phyloP scores from a whole-genome alignment of 2,888 invertebrate genomes.

The Mimachlamys varia region DNA sequence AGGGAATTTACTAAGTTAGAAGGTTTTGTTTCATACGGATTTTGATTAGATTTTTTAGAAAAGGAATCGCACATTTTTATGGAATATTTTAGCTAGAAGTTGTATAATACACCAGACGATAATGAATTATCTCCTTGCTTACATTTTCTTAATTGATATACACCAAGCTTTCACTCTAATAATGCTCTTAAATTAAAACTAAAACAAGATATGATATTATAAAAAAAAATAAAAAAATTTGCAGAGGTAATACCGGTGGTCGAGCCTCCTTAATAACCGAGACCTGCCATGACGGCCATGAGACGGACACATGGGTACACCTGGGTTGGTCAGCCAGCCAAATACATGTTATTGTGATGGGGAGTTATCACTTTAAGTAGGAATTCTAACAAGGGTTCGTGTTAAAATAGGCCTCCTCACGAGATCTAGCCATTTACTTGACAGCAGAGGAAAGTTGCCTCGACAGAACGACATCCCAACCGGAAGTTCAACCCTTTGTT shows the following conservation, averaged over 20 bases:
- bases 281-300: neutral
- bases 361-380: slow-evolving; percentile 27
- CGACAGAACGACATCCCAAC: slow-evolving; percentile 23
- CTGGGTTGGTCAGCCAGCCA: neutral
- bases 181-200: no score
- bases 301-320: slow-evolving; percentile 1
- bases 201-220: no score
- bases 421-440: slow-evolving; percentile 42
- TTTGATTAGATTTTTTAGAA: neutral
- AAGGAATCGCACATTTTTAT: neutral
- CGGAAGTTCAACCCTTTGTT: slow-evolving; percentile 29
- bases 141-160: no score
- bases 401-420: slow-evolving; percentile 40
- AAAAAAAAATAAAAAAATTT: neutral
- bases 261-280: neutral
- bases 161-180: no score
- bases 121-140: neutral
- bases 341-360: slow-evolving; percentile 19
- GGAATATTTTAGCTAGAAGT: neutral
- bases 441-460: slow-evolving; percentile 30
- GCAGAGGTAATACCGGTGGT: neutral
- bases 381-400: slow-evolving; percentile 21
- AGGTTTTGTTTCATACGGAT: neutral
- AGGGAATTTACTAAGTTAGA: neutral
- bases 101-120: neutral